These are phyloP conservation scores for Chloroclystis v-ata DNA, from an alignment of 2,888 invertebrate genomes.

Conservation along the genomic window DNA sequence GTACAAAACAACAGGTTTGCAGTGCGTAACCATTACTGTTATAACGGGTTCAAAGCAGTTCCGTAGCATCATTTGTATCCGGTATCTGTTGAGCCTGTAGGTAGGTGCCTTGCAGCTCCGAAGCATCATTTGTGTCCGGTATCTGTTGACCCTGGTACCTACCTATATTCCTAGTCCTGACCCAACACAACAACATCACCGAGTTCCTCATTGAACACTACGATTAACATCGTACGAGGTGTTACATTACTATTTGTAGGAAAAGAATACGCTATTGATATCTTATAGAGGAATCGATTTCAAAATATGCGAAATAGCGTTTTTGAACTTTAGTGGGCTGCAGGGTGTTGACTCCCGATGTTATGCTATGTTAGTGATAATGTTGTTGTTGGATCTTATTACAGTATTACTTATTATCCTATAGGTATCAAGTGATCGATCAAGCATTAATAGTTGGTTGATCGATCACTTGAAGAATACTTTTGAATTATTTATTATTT, in stretches of 20 bases:
- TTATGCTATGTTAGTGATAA: too few species aligned
- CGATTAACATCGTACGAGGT: conserved; percentile 8
- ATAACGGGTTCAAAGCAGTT: background rate
- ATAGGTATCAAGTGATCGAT: too few species aligned
- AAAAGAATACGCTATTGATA: conserved; percentile 5
- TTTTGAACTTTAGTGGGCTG: background rate
- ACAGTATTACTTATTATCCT: too few species aligned
- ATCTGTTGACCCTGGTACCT: background rate
- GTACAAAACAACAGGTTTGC: too few species aligned
- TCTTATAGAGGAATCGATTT: conserved; percentile 8
- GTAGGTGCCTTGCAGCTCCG: too few species aligned
- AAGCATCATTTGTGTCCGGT: background rate
- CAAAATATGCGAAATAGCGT: background rate
- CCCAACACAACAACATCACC: conserved; percentile 14
- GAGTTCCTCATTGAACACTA: conserved; percentile 5
- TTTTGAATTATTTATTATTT: too few species aligned
- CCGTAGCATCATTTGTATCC: background rate
- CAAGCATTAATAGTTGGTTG: too few species aligned
- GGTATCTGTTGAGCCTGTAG: too few species aligned
- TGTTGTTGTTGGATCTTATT: too few species aligned
- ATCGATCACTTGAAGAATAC: too few species aligned
- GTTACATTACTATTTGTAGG: conserved; percentile 9
- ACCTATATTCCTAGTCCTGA: conserved; percentile 6
- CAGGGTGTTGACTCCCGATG: background rate
- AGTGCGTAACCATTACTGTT: too few species aligned